These are phyloP conservation scores for Poecilia velifera DNA, from an alignment of 2,797 vertebrate species.

Conservation along the genomic window DNA sequence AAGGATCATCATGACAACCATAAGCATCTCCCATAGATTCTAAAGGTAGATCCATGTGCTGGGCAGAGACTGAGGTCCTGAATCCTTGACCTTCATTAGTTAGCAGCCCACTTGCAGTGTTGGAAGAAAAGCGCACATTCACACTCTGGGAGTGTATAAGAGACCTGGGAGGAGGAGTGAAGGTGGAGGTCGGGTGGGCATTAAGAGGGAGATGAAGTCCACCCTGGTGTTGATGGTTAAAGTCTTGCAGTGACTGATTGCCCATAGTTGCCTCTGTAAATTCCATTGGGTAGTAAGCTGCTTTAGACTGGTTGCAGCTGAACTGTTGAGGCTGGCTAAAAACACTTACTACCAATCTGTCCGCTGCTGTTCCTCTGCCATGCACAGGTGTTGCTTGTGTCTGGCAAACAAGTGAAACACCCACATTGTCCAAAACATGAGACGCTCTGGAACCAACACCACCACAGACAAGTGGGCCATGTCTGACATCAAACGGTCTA, in stretches of 20 bases:
- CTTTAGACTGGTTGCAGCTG: slow-evolving; percentile 90
- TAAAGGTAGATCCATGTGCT: slow-evolving; percentile 93
- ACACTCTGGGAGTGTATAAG: slow-evolving; percentile 92
- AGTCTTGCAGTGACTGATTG: slow-evolving; percentile 65
- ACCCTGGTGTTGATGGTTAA: slow-evolving; percentile 66
- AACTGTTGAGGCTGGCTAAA: slow-evolving; percentile 91
- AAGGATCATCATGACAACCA: slow-evolving; percentile 87
- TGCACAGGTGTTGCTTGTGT: slow-evolving; percentile 84
- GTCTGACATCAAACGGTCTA: slow-evolving; percentile 73
- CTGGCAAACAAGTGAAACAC: slow-evolving; percentile 57
- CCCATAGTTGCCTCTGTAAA: slow-evolving; percentile 75
- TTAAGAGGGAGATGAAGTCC: slow-evolving; percentile 87
- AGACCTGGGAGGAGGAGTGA: slow-evolving; percentile 82
- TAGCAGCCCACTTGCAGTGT: slow-evolving; percentile 85
- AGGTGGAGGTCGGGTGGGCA: slow-evolving; percentile 84
- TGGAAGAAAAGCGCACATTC: slow-evolving; percentile 89
- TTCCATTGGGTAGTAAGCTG: slow-evolving; percentile 90
- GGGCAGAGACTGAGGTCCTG: slow-evolving; percentile 87
- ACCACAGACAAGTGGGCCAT: slow-evolving; percentile 84
- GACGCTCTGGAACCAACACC: slow-evolving; percentile 79
- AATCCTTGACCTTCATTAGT: slow-evolving; percentile 85
- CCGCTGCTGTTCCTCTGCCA: slow-evolving; percentile 72
- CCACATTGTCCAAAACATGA: slow-evolving; percentile 74
- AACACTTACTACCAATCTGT: slow-evolving; percentile 67
- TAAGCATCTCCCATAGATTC: slow-evolving; percentile 84